Evolutionary conservation across 2,113 vertebrate species (phyloP), one percentile per base, ranked within the genome.

Genomic region (Gasterosteus aculeatus): DNA sequence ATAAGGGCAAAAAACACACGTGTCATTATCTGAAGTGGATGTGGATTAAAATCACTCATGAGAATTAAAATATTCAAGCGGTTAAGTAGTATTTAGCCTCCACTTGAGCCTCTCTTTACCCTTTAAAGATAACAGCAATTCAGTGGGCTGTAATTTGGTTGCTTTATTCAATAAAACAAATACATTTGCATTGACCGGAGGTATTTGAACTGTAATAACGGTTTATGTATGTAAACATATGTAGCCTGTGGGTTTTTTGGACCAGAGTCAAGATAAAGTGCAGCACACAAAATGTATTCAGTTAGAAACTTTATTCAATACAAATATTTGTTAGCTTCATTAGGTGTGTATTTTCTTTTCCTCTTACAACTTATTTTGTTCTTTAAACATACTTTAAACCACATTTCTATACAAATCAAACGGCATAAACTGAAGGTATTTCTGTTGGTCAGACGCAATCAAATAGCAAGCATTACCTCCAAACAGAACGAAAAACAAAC

Each of bases 231-330:
- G 39, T 14, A 42, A 18, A 41, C 15, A 57, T 8, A 2, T 57
- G 14, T 42, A 29, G 74, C 72, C 59, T 38, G 69, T 65, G 69
- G 76, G 57, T 47, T 29, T 29, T 10, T 41, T 81, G 75, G 47
- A 58, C 12, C 26, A 19, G 4, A 80, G n/a, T 80, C 19, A 46
- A 68, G 19, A 69, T 66, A 69, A 69, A 14, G 58, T 18, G 16
- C 3, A 59, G 42, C 56, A n/a, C 9, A 78, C 11, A 41, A 41
- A 68, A 69, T 22, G 35, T 38, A 42, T 87, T 87, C 79, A 85
- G 63, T 92, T 89, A 91, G 84, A 92, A 90, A 90, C 82, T 91
- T 91, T 92, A 91, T 91, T 92, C 77, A 73, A 90, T 91, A 91
- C 86, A 92, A 92, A 93, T 85, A 78, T 78, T 41, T 58, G 77